Evolutionary conservation across 1,140 invertebrate species (phyloP).

Genomic region (Stegodyphus mimosarum): DNA sequence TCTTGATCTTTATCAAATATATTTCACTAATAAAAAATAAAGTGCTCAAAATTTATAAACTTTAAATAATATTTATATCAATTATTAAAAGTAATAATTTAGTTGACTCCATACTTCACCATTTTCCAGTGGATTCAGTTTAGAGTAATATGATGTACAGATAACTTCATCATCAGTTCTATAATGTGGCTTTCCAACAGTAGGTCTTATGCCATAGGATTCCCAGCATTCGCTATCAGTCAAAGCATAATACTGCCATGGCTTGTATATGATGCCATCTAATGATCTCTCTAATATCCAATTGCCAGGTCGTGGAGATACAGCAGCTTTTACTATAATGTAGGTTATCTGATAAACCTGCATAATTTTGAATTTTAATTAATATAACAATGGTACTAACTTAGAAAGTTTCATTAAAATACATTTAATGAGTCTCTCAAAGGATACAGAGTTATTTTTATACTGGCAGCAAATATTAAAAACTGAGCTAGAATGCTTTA

Average conservation of each 20-base stretch:
- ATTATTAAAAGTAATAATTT: not conserved
- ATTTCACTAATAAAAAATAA: no score
- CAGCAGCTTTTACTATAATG: conserved; percentile 88
- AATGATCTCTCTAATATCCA: conserved; percentile 90
- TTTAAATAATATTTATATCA: no score
- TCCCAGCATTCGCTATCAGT: conserved; percentile 87
- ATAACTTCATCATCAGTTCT: conserved; percentile 83
- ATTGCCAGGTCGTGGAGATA: conserved; percentile 87
- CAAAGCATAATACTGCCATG: conserved; percentile 91
- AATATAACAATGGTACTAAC: no score
- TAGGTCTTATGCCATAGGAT: conserved; percentile 75
- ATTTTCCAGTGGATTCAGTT: conserved; percentile 83
- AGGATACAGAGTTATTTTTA: no score
- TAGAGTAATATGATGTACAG: conserved; percentile 88
- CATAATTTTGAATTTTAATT: not conserved
- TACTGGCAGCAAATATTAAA: no score
- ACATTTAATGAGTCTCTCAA: no score
- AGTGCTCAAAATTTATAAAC: no score
- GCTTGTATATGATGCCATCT: conserved; percentile 75
- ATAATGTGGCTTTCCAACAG: conserved; percentile 74
- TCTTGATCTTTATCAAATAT: no score
- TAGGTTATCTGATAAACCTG: conserved; percentile 93
- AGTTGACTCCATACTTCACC: conserved; percentile 77
- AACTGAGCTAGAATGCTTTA: no score
- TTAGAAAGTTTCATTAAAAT: no score